Percentiles rank a stretch among this genome's conserved stretches.
Conservation (phyloP, 2,888 invertebrate genomes). For the Tipula helvola region DNA sequence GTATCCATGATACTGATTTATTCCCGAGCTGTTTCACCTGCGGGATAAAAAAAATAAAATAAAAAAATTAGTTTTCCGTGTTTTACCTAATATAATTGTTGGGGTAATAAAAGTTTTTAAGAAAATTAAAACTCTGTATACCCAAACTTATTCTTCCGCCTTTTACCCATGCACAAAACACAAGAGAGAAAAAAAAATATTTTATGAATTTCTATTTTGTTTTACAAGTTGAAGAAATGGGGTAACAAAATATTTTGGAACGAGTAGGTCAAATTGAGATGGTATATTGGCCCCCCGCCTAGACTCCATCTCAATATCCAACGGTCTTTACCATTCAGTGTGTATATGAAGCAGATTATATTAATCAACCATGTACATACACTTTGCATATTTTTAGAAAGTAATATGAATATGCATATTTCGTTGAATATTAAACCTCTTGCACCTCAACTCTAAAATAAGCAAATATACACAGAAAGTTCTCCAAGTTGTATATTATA, state of each 20-base stretch:
- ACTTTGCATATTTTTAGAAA: too few species aligned
- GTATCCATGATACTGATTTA: constrained; percentile 88
- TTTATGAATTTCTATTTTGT: neutral
- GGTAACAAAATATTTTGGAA: neutral
- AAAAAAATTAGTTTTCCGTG: constrained; percentile 8
- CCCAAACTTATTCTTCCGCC: neutral
- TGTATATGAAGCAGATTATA: too few species aligned
- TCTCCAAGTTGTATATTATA: neutral
- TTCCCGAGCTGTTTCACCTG: constrained; percentile 77
- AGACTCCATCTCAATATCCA: too few species aligned
- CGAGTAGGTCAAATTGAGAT: too few species aligned
- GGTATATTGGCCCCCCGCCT: too few species aligned
- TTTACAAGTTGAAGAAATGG: neutral
- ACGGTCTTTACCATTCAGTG: too few species aligned
- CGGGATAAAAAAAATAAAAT: constrained; percentile 19
- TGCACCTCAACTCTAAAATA: too few species aligned
- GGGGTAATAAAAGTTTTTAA: neutral
- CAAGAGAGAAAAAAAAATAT: neutral
- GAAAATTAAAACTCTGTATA: neutral
- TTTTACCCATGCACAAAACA: neutral
- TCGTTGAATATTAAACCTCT: neutral
- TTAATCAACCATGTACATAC: too few species aligned
- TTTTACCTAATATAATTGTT: neutral
- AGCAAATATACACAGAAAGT: too few species aligned
- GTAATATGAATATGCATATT: too few species aligned